Evolutionary conservation across 2,113 vertebrate genomes (phyloP).

Genomic region (Ptyas mucosa): DNA sequence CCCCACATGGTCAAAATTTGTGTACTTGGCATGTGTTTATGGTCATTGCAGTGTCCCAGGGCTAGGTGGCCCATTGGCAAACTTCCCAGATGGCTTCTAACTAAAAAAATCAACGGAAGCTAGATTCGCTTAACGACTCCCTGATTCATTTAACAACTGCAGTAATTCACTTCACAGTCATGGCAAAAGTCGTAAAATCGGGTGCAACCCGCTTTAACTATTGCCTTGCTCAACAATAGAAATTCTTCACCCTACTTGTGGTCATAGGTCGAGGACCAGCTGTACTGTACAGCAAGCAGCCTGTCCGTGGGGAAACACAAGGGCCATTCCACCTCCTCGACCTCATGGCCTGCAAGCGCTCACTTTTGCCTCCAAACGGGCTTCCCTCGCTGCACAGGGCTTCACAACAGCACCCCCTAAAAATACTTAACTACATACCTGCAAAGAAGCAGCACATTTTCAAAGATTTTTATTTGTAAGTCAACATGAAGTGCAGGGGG

Average conservation of each 20-base stretch:
- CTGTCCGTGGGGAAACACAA: no score
- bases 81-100: background rate
- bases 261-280: no score
- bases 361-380: background rate
- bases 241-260: background rate
- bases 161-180: background rate
- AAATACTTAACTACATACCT: background rate
- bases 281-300: background rate
- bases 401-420: background rate
- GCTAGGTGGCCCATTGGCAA: no score
- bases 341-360: background rate
- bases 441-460: background rate
- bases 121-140: no score
- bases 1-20: background rate
- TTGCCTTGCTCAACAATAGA: background rate
- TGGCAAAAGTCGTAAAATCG: background rate
- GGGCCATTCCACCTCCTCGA: background rate
- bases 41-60: background rate
- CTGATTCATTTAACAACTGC: background rate
- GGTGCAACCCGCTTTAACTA: no score
- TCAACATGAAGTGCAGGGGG: background rate
- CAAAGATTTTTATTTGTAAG: background rate
- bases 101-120: background rate
- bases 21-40: background rate
- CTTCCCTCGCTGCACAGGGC: background rate